These are phyloP conservation scores for Tetraodon nigroviridis DNA, from an alignment of 2,113 vertebrate species.

Conservation along the genomic window DNA sequence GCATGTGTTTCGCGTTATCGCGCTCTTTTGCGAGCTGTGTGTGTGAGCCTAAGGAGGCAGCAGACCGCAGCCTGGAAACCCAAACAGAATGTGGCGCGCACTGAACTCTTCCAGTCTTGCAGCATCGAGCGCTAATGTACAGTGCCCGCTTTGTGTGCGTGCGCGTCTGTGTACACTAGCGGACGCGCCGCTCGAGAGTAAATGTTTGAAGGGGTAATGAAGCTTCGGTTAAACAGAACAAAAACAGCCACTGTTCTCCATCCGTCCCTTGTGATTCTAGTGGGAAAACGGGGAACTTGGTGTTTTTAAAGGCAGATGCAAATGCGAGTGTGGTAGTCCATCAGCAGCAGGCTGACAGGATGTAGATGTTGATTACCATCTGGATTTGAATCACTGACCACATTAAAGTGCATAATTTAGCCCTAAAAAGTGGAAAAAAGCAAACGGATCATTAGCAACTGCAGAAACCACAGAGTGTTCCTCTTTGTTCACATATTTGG, in stretches of 20 bases:
- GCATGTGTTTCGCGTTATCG: constrained; percentile 48
- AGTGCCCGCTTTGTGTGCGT: constrained; percentile 27
- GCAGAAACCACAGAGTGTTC: too few relatives aligned
- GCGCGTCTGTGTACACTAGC: constrained; percentile 3
- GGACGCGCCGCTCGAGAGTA: constrained; percentile 56
- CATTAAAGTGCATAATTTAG: too few relatives aligned
- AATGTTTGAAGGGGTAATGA: constrained; percentile 75
- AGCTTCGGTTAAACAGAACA: constrained; percentile 64
- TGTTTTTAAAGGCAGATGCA: constrained; percentile 21
- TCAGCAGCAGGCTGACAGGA: neutral
- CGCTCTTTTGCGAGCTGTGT: constrained; percentile 5
- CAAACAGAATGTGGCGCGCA: constrained; percentile 26
- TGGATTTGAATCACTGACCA: too few relatives aligned
- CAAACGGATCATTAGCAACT: too few relatives aligned
- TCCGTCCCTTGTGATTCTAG: constrained; percentile 32
- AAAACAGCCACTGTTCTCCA: constrained; percentile 42
- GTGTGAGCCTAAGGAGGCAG: constrained; percentile 38
- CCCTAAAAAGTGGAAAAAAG: too few relatives aligned
- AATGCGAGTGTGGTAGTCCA: neutral
- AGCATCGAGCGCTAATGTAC: constrained; percentile 41
- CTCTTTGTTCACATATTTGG: too few relatives aligned
- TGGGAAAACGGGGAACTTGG: constrained; percentile 24
- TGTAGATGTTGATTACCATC: too few relatives aligned
- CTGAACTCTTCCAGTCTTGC: constrained; percentile 17
- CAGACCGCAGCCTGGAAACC: constrained; percentile 34